Percentiles rank a stretch among this genome's conserved stretches.
phyloP scores from a whole-genome alignment of 1,140 invertebrate species.

The Gryllus bimaculatus region DNA sequence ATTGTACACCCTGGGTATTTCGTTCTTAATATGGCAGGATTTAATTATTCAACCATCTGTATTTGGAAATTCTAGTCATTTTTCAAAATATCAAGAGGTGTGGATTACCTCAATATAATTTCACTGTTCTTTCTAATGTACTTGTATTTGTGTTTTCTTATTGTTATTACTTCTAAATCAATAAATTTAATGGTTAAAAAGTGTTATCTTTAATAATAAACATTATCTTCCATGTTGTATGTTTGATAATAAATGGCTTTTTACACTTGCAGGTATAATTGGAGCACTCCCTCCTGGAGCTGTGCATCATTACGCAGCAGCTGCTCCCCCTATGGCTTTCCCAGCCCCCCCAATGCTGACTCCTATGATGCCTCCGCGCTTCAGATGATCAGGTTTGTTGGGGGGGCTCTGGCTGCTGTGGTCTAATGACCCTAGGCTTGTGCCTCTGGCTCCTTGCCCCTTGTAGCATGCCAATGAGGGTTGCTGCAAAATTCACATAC shows the following conservation, averaged over 20 bases:
- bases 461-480: background rate
- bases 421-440: constrained; percentile 15
- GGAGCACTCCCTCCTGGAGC: constrained; percentile 54
- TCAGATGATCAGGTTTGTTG: constrained; percentile 55
- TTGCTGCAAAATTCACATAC: background rate
- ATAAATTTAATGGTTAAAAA: background rate
- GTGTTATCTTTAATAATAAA: background rate
- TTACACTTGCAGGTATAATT: constrained; percentile 48
- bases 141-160: no score
- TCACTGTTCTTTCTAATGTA: background rate
- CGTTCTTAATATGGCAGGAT: no score
- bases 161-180: background rate
- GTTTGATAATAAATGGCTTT: background rate
- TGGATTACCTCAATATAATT: background rate
- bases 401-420: constrained; percentile 23
- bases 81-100: no score
- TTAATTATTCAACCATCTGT: no score
- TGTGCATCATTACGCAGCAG: constrained; percentile 45
- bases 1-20: no score
- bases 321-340: constrained; percentile 44
- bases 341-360: constrained; percentile 48
- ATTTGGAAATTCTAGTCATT: no score
- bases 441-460: background rate
- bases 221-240: background rate
- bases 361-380: constrained; percentile 65